Percentiles rank a stretch among this genome's conserved stretches.
These are phyloP conservation scores for Euproctis similis DNA, from an alignment of 2,888 invertebrate genomes.

Conservation along the genomic window DNA sequence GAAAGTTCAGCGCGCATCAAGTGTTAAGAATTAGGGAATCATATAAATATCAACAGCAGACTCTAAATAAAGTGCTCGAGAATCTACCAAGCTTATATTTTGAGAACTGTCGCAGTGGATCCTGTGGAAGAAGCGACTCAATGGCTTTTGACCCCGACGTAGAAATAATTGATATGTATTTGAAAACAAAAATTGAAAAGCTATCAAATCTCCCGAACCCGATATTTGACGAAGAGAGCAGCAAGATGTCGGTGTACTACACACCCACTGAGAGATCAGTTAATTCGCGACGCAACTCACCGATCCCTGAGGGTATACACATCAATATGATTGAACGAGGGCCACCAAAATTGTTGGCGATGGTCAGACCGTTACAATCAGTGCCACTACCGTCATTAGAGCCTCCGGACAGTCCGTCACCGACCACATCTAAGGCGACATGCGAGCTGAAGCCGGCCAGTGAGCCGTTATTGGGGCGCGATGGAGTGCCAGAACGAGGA, in stretches of 20 bases:
- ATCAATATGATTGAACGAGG: slow-evolving; percentile 79
- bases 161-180: slow-evolving; percentile 79
- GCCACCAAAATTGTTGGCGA: slow-evolving; percentile 51
- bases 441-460: slow-evolving; percentile 47
- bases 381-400: slow-evolving; percentile 33
- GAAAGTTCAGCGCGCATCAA: slow-evolving; percentile 96
- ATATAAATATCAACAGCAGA: slow-evolving; percentile 96
- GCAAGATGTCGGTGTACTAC: slow-evolving; percentile 85
- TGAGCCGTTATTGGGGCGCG: slow-evolving; percentile 60
- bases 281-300: slow-evolving; percentile 61
- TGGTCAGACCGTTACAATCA: slow-evolving; percentile 46
- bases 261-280: slow-evolving; percentile 85
- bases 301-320: slow-evolving; percentile 77
- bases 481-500: slow-evolving; percentile 24
- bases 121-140: slow-evolving; percentile 85
- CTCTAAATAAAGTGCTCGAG: slow-evolving; percentile 93
- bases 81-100: slow-evolving; percentile 93
- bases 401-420: slow-evolving; percentile 22
- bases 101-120: slow-evolving; percentile 93
- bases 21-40: slow-evolving; percentile 91
- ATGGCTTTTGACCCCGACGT: slow-evolving; percentile 81
- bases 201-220: slow-evolving; percentile 70
- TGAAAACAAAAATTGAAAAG: slow-evolving; percentile 80
- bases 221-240: slow-evolving; percentile 79
- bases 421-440: slow-evolving; percentile 17